Evolutionary conservation across 1,140 invertebrate genomes (phyloP).

Genomic region (Lordiphosa mommai): DNA sequence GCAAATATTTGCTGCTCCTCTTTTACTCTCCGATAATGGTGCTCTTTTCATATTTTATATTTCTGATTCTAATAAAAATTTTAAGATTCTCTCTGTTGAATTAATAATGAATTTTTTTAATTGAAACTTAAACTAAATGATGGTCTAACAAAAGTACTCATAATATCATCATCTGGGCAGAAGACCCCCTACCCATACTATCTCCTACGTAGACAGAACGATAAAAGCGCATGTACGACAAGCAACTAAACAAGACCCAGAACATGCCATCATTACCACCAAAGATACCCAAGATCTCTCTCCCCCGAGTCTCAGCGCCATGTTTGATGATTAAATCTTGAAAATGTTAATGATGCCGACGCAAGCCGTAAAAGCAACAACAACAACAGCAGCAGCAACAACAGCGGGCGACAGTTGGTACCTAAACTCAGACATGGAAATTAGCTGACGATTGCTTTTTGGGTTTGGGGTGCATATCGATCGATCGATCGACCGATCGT

Average conservation of each 20-base stretch:
- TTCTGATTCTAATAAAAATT: no score
- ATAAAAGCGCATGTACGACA: conserved; percentile 78
- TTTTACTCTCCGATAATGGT: no score
- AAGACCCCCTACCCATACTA: neutral
- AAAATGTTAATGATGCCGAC: conserved; percentile 73
- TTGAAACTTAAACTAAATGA: conserved; percentile 14
- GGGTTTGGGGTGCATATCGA: neutral
- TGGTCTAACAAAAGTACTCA: neutral
- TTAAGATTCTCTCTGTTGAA: no score
- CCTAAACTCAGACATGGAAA: conserved; percentile 58
- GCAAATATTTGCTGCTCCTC: no score
- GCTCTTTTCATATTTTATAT: no score
- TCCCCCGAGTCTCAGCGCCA: conserved; percentile 48
- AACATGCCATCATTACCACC: conserved; percentile 76
- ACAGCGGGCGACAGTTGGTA: conserved; percentile 27
- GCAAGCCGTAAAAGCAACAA: conserved; percentile 56
- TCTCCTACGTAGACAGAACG: conserved; percentile 8
- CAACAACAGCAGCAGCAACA: conserved; percentile 14
- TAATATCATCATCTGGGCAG: neutral
- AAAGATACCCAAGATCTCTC: conserved; percentile 2
- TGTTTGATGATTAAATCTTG: conserved; percentile 78
- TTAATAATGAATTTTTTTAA: conserved; percentile 6
- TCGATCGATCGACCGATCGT: conserved; percentile 36
- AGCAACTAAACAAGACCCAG: conserved; percentile 69
- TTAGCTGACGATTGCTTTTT: conserved; percentile 57